Base-by-base conservation (phyloP, 2,113 vertebrate species). In the Larimichthys crocea region DNA sequence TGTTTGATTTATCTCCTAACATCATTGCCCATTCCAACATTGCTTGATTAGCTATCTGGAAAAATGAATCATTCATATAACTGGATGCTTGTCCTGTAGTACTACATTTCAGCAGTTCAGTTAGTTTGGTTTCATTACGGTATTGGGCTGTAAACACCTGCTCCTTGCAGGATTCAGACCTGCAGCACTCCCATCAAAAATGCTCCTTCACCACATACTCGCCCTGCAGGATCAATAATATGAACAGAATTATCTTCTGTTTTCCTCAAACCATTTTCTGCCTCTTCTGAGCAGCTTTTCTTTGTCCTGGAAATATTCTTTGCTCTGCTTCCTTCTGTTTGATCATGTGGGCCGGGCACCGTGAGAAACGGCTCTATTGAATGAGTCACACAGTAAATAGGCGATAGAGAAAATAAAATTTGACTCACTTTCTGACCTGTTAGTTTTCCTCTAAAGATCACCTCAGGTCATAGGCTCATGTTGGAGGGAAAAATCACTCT, bases 401-500 rank as follows among this genome's bases (percentile, higher is more conserved):
- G 19, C 53, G 35, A 69, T 75, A 75, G 52, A 24, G 26, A 7
- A 22, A 46, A 31, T 22, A 16, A 55, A 76, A 19, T 4, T 11
- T 46, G 14, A 63, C 52, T 73, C 62, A 17, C 53, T 75, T 7
- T 75, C 61, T 40, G 50, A 14, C 60, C n/a, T 22, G 14, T 48
- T 67, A 10, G 29, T 15, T 71, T 83, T 6, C 2, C 40, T 26
- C 22, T 7, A 6, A 35, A 35, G 80, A 74, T 82, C 60, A 44
- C 49, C 40, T 82, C 35, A 86, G 85, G 82, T 62, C 87, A 84
- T 50, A 50, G 79, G 15, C 60, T 72, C 26, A 19, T 24, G 24
- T 24, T 56, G 52, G 26, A 77, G 71, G 50, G 50, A 69, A 82
- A 69, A 65, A 67, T 72, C 42, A 49, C 52, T 65, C 15, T 17